Evolutionary conservation across 2,888 invertebrate species (phyloP).

Genomic region (Torymus tubicola): DNA sequence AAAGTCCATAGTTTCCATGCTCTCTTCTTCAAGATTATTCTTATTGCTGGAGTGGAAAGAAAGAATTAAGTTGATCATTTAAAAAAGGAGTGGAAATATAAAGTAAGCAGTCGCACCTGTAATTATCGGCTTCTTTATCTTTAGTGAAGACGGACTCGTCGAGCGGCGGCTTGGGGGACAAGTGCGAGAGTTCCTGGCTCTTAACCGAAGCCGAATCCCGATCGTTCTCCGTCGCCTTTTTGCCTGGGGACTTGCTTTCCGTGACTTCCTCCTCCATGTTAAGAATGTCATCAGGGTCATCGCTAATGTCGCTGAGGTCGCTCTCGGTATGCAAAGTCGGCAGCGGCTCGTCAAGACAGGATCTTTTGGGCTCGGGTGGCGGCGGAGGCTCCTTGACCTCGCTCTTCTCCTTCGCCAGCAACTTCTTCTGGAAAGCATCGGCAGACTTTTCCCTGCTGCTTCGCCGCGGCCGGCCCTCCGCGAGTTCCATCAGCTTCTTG

Average conservation of each 20-base stretch:
- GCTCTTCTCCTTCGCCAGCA: slow-evolving; percentile 70
- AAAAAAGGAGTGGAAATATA: slow-evolving; percentile 5
- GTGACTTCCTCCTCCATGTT: slow-evolving; percentile 83
- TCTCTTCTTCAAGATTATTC: slow-evolving; percentile 82
- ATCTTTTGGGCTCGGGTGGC: slow-evolving; percentile 66
- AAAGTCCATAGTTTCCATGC: slow-evolving; percentile 87
- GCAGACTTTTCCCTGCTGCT: slow-evolving; percentile 72
- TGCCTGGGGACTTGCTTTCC: slow-evolving; percentile 55
- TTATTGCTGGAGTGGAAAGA: slow-evolving; percentile 72
- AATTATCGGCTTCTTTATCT: slow-evolving; percentile 65
- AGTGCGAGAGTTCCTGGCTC: slow-evolving; percentile 68
- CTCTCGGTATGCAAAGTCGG: slow-evolving; percentile 80
- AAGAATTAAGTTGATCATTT: slow-evolving; percentile 8
- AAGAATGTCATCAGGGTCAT: slow-evolving; percentile 91
- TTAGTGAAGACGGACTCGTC: slow-evolving; percentile 69
- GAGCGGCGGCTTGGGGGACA: slow-evolving; percentile 66
- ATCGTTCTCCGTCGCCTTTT: slow-evolving; percentile 56
- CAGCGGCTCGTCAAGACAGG: slow-evolving; percentile 74
- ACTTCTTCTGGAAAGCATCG: slow-evolving; percentile 71
- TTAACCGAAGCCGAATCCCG: slow-evolving; percentile 63
- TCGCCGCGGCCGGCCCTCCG: slow-evolving; percentile 72
- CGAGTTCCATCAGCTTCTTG: slow-evolving; percentile 74
- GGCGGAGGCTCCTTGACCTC: slow-evolving; percentile 68
- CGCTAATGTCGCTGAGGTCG: slow-evolving; percentile 92
- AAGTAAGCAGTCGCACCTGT: slow-evolving; percentile 52